These are phyloP conservation scores for Microcaecilia unicolor DNA, from an alignment of 2,797 vertebrate species.

Conservation along the genomic window DNA sequence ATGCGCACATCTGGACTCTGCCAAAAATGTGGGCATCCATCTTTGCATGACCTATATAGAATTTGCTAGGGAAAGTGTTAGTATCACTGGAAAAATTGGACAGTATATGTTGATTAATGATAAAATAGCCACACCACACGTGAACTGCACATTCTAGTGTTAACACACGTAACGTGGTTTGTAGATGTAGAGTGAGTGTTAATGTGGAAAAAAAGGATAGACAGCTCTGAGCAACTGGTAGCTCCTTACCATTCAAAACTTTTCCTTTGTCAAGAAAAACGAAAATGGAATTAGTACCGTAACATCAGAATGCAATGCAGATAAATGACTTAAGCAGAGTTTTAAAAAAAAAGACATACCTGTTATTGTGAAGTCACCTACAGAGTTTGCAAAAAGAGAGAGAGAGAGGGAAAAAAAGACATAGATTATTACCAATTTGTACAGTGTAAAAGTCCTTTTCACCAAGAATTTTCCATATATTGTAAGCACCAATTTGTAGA, in stretches of 20 bases:
- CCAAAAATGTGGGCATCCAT: no score
- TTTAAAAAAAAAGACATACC: slow-evolving; percentile 48
- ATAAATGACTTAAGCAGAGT: background rate
- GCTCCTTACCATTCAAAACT: slow-evolving; percentile 58
- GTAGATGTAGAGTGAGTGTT: background rate
- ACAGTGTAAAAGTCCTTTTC: no score
- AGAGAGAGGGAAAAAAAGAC: slow-evolving; percentile 23
- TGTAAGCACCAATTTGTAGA: background rate
- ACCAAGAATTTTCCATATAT: no score
- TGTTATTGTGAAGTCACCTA: slow-evolving; percentile 69
- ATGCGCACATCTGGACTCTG: no score
- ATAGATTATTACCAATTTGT: slow-evolving; percentile 14
- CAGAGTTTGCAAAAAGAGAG: slow-evolving; percentile 20
- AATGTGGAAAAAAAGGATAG: background rate
- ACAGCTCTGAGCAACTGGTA: no score
- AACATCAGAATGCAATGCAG: background rate
- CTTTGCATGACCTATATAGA: no score
- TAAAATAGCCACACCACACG: background rate
- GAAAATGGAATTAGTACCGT: slow-evolving; percentile 11
- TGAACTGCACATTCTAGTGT: slow-evolving; percentile 8
- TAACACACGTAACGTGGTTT: background rate
- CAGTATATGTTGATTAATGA: no score
- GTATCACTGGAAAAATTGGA: no score
- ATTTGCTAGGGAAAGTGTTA: no score
- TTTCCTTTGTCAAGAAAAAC: slow-evolving; percentile 53